phyloP scores from a whole-genome alignment of 2,797 vertebrate species.

The Amniataba percoides region DNA sequence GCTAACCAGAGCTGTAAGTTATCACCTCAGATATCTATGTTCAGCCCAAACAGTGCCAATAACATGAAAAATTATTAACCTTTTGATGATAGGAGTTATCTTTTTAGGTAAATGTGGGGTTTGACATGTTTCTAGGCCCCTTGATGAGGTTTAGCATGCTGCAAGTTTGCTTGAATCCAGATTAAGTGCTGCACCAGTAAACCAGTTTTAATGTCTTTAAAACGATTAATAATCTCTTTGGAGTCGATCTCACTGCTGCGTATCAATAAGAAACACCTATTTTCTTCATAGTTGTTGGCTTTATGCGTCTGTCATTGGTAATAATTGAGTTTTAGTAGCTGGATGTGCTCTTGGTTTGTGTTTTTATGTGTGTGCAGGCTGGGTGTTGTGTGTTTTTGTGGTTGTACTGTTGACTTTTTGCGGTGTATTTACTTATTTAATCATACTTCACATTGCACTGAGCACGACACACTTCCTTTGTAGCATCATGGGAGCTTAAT shows the following conservation, averaged over 20 bases:
- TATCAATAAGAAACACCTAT: background rate
- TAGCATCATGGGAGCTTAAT: background rate
- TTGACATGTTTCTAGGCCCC: background rate
- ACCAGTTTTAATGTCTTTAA: slow-evolving; percentile 22
- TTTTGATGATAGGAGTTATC: background rate
- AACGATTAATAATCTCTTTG: background rate
- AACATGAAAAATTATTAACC: background rate
- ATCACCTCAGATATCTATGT: slow-evolving; percentile 15
- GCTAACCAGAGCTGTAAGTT: slow-evolving; percentile 56
- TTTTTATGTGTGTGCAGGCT: background rate
- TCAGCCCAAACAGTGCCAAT: slow-evolving; percentile 7
- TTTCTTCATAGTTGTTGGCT: background rate
- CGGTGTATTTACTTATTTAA: background rate
- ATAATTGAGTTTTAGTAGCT: background rate
- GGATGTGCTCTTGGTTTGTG: background rate
- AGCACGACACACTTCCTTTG: background rate
- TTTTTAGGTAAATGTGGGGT: background rate
- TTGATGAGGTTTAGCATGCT: background rate
- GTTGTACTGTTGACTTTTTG: background rate
- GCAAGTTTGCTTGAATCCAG: slow-evolving; percentile 32
- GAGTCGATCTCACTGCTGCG: background rate
- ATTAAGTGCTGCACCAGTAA: slow-evolving; percentile 33
- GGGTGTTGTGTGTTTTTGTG: background rate
- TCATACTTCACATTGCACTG: background rate
- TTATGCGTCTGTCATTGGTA: background rate